A percentile compares a stretch with the other conserved stretches of the same genome.
phyloP scores from a whole-genome alignment of 2,113 vertebrate genomes.

The Felis catus region DNA sequence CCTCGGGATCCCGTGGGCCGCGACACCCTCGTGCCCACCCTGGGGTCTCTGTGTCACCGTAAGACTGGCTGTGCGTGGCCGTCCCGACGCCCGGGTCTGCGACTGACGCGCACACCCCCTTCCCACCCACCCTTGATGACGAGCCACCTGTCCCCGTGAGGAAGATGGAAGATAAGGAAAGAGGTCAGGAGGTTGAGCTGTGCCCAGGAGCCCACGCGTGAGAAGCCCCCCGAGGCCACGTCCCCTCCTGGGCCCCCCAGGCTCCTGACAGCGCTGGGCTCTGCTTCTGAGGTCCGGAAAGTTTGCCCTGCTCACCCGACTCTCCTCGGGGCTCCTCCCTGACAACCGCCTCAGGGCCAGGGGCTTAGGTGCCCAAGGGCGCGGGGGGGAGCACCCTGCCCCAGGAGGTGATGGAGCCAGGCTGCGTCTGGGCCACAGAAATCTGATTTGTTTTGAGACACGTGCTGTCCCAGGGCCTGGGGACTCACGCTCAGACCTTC shows the following conservation, averaged over 20 bases:
- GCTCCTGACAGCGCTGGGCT: neutral
- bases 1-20: neutral
- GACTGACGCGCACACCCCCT: neutral
- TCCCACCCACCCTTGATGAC: neutral
- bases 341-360: no score
- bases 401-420: no score
- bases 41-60: neutral
- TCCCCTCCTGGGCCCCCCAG: neutral
- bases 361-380: neutral
- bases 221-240: neutral
- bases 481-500: neutral
- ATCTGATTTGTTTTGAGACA: neutral
- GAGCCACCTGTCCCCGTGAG: neutral
- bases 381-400: neutral
- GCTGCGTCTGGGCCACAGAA: neutral
- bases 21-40: neutral
- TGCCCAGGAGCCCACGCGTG: neutral
- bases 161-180: neutral
- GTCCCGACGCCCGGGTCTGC: neutral
- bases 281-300: neutral
- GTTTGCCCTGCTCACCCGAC: neutral
- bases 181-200: neutral
- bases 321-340: neutral
- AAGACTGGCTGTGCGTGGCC: neutral
- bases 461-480: accelerated